phyloP scores from a whole-genome alignment of 2,113 vertebrate genomes.

The Cololabis saira region DNA sequence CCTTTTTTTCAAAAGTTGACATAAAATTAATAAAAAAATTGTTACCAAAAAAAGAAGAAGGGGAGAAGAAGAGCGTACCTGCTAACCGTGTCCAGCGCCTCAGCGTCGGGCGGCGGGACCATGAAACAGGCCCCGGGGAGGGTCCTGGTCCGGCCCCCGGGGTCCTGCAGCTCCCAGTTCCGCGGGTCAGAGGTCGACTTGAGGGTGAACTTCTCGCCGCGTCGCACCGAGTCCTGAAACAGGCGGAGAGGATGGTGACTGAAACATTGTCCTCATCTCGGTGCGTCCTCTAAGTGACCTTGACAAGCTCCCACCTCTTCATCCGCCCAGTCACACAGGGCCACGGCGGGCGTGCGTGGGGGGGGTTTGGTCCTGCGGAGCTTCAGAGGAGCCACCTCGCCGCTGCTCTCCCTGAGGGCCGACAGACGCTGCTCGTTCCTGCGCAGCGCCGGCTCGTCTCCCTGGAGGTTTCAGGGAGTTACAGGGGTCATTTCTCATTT shows the following conservation, averaged over 20 bases:
- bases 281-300: no score
- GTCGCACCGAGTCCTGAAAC: conserved; percentile 83
- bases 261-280: no score
- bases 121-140: conserved; percentile 89
- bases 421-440: conserved; percentile 83
- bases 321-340: conserved; percentile 92
- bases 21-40: no score
- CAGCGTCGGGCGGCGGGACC: conserved; percentile 87
- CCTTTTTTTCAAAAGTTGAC: no score
- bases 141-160: conserved; percentile 71
- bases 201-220: conserved; percentile 83
- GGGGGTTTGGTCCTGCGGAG: conserved; percentile 75
- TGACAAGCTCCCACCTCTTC: conserved; percentile 76
- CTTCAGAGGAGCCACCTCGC: conserved; percentile 84
- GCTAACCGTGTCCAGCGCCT: conserved; percentile 81
- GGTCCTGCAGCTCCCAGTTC: conserved; percentile 87
- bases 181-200: conserved; percentile 83
- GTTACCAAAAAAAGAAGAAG: no score
- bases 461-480: conserved; percentile 68
- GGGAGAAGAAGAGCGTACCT: no score
- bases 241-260: background rate
- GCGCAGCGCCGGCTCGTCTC: conserved; percentile 85
- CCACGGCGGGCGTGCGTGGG: conserved; percentile 76
- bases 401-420: conserved; percentile 83
- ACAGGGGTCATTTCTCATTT: background rate